Evolutionary conservation across 2,888 invertebrate genomes (phyloP), one percentile per base, ranked within the genome.

Genomic region (Melitaea athalia): DNA sequence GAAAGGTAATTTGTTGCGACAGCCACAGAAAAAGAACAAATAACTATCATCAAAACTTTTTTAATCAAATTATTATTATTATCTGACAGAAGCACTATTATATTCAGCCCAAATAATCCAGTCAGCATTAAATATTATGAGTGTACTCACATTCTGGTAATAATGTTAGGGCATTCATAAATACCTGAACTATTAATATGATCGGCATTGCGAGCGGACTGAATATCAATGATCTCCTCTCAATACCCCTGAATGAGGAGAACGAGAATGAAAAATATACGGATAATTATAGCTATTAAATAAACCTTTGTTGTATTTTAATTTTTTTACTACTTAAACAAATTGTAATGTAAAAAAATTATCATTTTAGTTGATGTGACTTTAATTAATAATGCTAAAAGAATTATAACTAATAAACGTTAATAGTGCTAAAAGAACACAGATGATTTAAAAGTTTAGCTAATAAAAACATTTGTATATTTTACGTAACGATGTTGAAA

Each of bases 211-310:
- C 43, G 59, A 14, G 7, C 17, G 24, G 31, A 52, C n/a, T n/a
- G n/a, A n/a, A n/a, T n/a, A n/a, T n/a, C n/a, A n/a, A 38, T 53
- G 24, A 53, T 45, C 59, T 47, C 59, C 52, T 4, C 17, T 6
- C 60, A 17, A 67, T 50, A 42, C 61, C 31, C 31, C 38, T 15
- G 33, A 4, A 24, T 24, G 24, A 24, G 52, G 7, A 42, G 63
- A 69, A 63, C 63, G 59, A 62, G 47, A 33, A 59, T 31, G 43
- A 69, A 69, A 69, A 67, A 67, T 47, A 47, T 11, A 11, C 43
- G 63, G 55, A 70, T 67, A n/a, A 43, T 67, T 49, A 60, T 1
- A 2, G 24, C 24, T 24, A 24, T 24, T 24, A 24, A 24, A 24
- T 3, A 24, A 24, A 24, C 1, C 5, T 5, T 5, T 12, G 4